Evolutionary conservation across 2,888 invertebrate species (phyloP).

Genomic region (Linnaemya vulpina): DNA sequence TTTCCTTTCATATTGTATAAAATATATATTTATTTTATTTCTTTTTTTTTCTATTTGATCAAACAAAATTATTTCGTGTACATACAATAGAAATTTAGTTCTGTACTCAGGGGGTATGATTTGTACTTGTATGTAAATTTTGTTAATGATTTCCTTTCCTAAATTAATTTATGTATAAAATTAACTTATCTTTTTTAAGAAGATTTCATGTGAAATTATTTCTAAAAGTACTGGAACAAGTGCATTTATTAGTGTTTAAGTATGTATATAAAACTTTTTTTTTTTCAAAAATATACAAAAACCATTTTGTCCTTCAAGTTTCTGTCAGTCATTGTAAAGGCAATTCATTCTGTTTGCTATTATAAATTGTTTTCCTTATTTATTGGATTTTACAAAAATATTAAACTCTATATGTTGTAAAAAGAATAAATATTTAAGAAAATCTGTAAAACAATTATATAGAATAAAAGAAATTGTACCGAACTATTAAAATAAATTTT

Average conservation of each 20-base stretch:
- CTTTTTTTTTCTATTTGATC: constrained; percentile 31
- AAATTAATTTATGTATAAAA: constrained; percentile 23
- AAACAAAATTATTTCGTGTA: constrained; percentile 39
- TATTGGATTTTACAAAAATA: constrained; percentile 32
- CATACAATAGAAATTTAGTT: constrained; percentile 63
- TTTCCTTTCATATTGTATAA: constrained; percentile 15
- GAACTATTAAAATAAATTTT: constrained; percentile 42
- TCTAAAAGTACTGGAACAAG: constrained; percentile 80
- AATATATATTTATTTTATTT: not conserved
- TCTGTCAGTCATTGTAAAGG: constrained; percentile 27
- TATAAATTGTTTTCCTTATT: constrained; percentile 41
- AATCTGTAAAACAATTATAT: constrained; percentile 38
- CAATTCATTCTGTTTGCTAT: constrained; percentile 38
- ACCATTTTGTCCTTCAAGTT: constrained; percentile 3
- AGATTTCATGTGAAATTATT: constrained; percentile 63
- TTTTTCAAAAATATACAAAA: not conserved
- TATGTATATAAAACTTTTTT: constrained; percentile 23
- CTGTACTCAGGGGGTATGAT: constrained; percentile 74
- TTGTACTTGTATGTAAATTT: constrained; percentile 61
- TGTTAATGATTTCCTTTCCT: constrained; percentile 35
- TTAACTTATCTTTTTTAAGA: constrained; percentile 34
- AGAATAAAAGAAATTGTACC: constrained; percentile 30
- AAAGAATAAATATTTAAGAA: constrained; percentile 31
- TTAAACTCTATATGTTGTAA: constrained; percentile 31
- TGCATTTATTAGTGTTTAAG: constrained; percentile 80